A percentile compares a stretch with the other conserved stretches of the same genome.
phyloP scores from a whole-genome alignment of 2,888 invertebrate genomes.

The Caenorhabditis sulstoni region DNA sequence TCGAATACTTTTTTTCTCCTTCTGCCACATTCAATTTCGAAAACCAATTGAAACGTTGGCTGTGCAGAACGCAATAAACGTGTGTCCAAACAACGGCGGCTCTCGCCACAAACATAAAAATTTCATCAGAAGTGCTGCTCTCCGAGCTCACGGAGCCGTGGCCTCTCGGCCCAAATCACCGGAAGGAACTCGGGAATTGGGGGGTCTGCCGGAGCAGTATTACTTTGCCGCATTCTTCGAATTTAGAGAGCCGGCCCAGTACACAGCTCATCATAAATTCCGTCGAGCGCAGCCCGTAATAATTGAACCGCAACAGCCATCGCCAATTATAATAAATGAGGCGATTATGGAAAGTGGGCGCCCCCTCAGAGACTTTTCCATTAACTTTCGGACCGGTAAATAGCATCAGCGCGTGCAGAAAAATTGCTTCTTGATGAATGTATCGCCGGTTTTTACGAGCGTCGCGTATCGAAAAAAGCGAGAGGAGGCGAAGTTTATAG shows the following conservation, averaged over 20 bases:
- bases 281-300: constrained; percentile 35
- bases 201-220: neutral
- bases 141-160: neutral
- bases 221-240: neutral
- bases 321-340: constrained; percentile 56
- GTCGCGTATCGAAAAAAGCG: constrained; percentile 23
- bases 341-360: constrained; percentile 43
- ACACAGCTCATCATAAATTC: constrained; percentile 51
- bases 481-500: constrained; percentile 27
- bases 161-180: neutral
- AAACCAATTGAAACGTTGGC: constrained; percentile 29
- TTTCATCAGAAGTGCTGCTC: constrained; percentile 21
- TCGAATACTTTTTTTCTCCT: neutral
- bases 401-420: constrained; percentile 12
- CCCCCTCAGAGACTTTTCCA: constrained; percentile 42
- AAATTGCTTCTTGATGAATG: constrained; percentile 44
- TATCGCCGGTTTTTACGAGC: constrained; percentile 39
- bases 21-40: constrained; percentile 3
- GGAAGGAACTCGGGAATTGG: constrained; percentile 10
- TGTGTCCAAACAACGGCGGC: constrained; percentile 28
- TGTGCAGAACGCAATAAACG: constrained; percentile 14
- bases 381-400: constrained; percentile 53
- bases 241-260: constrained; percentile 11
- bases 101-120: constrained; percentile 5
- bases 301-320: constrained; percentile 57